A percentile compares a stretch with the other conserved stretches of the same genome.
phyloP scores from a whole-genome alignment of 2,888 invertebrate species.

The Cylloceria caligata region DNA sequence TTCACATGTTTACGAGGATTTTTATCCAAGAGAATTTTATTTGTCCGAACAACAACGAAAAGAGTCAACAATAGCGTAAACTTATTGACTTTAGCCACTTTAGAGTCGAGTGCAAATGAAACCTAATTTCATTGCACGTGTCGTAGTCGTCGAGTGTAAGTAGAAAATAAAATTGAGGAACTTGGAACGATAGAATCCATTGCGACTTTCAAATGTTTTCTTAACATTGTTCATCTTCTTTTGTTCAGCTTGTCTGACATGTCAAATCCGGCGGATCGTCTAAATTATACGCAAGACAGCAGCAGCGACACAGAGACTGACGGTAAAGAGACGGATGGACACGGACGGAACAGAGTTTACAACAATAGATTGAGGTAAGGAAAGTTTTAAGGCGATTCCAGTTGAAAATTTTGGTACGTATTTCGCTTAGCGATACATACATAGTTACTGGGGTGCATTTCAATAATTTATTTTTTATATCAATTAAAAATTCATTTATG shows the following conservation, averaged over 20 bases:
- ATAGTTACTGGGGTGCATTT: not conserved
- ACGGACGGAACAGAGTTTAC: slow-evolving; percentile 87
- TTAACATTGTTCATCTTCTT: slow-evolving; percentile 49
- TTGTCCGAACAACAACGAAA: not conserved
- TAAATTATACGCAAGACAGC: slow-evolving; percentile 87
- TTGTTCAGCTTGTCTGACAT: slow-evolving; percentile 81
- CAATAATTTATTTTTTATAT: not conserved
- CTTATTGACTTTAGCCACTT: not conserved
- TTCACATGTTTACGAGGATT: not conserved
- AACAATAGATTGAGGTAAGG: slow-evolving; percentile 90
- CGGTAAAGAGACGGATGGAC: slow-evolving; percentile 90
- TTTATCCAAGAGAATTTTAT: not conserved
- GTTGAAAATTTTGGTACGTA: slow-evolving; percentile 51
- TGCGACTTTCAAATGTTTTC: not conserved
- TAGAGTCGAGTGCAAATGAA: not conserved
- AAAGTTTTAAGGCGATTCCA: slow-evolving; percentile 4
- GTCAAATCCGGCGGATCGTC: slow-evolving; percentile 82
- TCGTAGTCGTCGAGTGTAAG: not conserved
- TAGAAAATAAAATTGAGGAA: not conserved
- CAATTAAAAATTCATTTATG: not conserved
- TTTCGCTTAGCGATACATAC: not conserved
- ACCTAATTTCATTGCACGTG: not conserved
- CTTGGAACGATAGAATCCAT: not conserved
- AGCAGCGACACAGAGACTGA: slow-evolving; percentile 94
- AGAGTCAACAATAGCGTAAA: slow-evolving; percentile 13